Percentiles rank a stretch among this genome's conserved stretches.
phyloP scores from a whole-genome alignment of 1,140 invertebrate species.

The Caenorhabditis remanei region DNA sequence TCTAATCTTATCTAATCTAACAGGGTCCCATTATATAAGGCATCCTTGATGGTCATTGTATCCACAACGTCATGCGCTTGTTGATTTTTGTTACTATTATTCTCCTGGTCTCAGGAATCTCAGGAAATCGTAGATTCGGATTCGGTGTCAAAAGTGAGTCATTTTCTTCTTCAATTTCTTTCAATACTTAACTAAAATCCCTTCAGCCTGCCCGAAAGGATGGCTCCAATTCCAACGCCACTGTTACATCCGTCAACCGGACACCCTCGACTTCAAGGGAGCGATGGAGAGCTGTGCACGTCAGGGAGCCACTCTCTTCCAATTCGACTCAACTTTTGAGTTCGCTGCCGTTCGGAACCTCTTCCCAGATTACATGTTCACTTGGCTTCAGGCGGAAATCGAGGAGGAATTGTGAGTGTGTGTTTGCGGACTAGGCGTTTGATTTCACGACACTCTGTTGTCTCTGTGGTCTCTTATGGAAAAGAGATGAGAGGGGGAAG shows the following conservation, averaged over 20 bases:
- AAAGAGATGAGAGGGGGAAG: too few relatives aligned
- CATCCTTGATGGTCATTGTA: not conserved
- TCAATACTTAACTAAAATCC: not conserved
- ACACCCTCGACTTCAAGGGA: not conserved
- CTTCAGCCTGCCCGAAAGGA: conserved; percentile 27
- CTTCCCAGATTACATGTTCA: conserved; percentile 13
- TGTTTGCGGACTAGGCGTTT: not conserved
- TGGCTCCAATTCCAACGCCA: not conserved
- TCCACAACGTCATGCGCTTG: too few relatives aligned
- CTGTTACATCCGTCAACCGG: conserved; percentile 11
- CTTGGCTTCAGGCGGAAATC: conserved; percentile 18
- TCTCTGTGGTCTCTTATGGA: too few relatives aligned
- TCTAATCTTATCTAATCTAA: not conserved
- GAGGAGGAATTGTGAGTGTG: conserved; percentile 35
- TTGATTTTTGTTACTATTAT: too few relatives aligned
- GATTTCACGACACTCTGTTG: not conserved
- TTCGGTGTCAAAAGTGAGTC: conserved; percentile 12
- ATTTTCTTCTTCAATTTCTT: not conserved
- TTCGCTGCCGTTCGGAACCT: conserved; percentile 2
- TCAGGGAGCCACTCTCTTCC: not conserved
- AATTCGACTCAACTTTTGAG: not conserved
- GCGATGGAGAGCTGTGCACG: not conserved
- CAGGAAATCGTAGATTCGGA: not conserved
- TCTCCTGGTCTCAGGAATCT: not conserved
- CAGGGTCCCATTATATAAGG: not conserved